Conservation (phyloP, 1,140 invertebrate species). For the Zaprionus tsacasi region DNA sequence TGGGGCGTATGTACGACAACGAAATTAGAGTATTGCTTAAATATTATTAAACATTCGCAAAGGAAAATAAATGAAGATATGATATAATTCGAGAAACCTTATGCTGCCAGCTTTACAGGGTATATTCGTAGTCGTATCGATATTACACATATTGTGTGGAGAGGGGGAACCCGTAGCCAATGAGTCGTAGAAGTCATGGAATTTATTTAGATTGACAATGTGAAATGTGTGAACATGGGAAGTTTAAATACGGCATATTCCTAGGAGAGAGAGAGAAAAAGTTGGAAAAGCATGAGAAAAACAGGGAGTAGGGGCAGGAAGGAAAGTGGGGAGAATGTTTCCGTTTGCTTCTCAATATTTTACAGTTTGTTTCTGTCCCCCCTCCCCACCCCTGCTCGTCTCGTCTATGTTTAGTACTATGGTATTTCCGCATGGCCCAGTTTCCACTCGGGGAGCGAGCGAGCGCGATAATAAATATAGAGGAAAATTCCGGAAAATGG, state of each 20-base stretch:
- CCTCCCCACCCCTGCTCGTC: not conserved
- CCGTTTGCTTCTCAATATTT: slow-evolving; percentile 45
- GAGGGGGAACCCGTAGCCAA: not conserved
- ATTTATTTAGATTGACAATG: slow-evolving; percentile 35
- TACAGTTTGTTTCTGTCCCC: slow-evolving; percentile 23
- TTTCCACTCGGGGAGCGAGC: slow-evolving; percentile 34
- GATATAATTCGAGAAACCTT: no score
- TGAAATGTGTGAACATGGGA: slow-evolving; percentile 38
- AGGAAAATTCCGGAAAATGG: slow-evolving; percentile 51
- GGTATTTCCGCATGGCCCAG: slow-evolving; percentile 71
- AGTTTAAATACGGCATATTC: slow-evolving; percentile 24
- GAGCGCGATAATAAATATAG: slow-evolving; percentile 61
- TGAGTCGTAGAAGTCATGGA: slow-evolving; percentile 13
- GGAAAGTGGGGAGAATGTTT: slow-evolving; percentile 23
- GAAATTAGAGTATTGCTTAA: no score
- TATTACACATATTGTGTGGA: not conserved
- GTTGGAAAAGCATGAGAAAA: not conserved
- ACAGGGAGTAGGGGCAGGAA: not conserved
- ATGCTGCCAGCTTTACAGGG: not conserved
- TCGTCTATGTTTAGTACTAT: slow-evolving; percentile 28
- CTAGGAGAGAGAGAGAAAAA: no score
- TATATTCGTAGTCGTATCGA: not conserved
- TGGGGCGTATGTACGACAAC: no score
- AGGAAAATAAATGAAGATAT: no score
- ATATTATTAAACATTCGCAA: no score